phyloP scores from a whole-genome alignment of 1,140 invertebrate species.

The Leucophenga varia region DNA sequence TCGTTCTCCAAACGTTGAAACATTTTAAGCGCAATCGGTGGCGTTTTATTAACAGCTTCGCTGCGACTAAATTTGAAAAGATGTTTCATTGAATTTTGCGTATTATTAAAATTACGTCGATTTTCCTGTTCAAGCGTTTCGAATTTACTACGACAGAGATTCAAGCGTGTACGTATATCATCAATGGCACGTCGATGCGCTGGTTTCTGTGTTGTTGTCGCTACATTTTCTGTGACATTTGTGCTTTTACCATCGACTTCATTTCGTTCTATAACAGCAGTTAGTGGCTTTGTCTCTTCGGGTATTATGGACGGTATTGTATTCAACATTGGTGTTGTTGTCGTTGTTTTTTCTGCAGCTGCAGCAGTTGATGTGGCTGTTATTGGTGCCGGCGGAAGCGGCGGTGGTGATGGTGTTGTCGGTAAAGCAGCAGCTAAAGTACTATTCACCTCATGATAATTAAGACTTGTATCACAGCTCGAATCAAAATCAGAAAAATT shows the following conservation, averaged over 20 bases:
- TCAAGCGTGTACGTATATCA: conserved; percentile 41
- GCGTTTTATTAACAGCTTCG: conserved; percentile 22
- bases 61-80: conserved; percentile 33
- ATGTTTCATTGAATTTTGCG: conserved; percentile 44
- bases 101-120: conserved; percentile 36
- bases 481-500: conserved; percentile 54
- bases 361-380: too few species aligned
- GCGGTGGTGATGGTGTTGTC: not conserved
- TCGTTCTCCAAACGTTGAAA: conserved; percentile 45
- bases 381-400: not conserved
- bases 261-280: too few species aligned
- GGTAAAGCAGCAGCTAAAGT: not conserved
- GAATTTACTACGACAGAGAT: conserved; percentile 47
- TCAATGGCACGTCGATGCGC: conserved; percentile 32
- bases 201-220: not conserved
- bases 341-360: too few species aligned
- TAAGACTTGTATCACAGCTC: conserved; percentile 52
- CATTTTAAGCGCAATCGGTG: conserved; percentile 47
- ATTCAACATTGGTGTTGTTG: too few species aligned
- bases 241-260: not conserved
- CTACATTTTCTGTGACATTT: not conserved
- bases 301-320: too few species aligned
- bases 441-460: conserved; percentile 45
- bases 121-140: conserved; percentile 46
- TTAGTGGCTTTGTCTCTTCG: not conserved